Base-by-base conservation (phyloP, 1,140 invertebrate species). In the Grapholita molesta region DNA sequence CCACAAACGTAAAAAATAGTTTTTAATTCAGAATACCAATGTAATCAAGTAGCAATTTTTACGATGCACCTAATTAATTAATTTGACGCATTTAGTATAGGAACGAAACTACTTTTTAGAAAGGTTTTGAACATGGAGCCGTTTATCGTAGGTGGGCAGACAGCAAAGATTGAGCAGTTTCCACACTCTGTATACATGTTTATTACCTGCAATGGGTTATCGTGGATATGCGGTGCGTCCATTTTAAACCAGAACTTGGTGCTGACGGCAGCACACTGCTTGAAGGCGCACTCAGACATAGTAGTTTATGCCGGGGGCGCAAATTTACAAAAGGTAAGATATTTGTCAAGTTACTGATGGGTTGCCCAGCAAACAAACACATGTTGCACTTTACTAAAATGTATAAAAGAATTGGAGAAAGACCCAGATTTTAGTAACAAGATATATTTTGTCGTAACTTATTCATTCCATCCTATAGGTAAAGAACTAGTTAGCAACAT, bases 181-280 rank as follows among this genome's bases (percentile, higher is more conserved):
- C 78, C 84, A 7, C 82, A 86, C 30, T 73, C 77, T 0, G 78
- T 74, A 0, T 84, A 71, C 70, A 25, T 86, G 21, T 38, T 71
- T 35, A 68, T 78, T 1, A 1, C 53, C 15, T 77, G 69, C 24
- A n/a, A 66, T 48, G 28, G 7, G 0, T 61, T 21, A 5, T 11
- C 66, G 28, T 78, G 65, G 67, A 64, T 73, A 0, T 79, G 77
- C 24, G 72, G 74, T 18, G 61, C 57, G 2, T 72, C 74, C 1
- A 71, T 79, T 8, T 25, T 79, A 25, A 76, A 70, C 33, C 75
- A 76, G 53, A 64, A 7, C 9, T 66, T 74, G 21, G 15, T 76
- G n/a, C 12, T 76, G n/a, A 72, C 75, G 9, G 72, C 72, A 3
- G 72, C 70, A 0, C 75, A 74, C n/a, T 76, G 75, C 21, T 8